A percentile compares a stretch with the other conserved stretches of the same genome.
These are phyloP conservation scores for Kryphioiulus occultus DNA, from an alignment of 2,888 invertebrate species.

Conservation along the genomic window DNA sequence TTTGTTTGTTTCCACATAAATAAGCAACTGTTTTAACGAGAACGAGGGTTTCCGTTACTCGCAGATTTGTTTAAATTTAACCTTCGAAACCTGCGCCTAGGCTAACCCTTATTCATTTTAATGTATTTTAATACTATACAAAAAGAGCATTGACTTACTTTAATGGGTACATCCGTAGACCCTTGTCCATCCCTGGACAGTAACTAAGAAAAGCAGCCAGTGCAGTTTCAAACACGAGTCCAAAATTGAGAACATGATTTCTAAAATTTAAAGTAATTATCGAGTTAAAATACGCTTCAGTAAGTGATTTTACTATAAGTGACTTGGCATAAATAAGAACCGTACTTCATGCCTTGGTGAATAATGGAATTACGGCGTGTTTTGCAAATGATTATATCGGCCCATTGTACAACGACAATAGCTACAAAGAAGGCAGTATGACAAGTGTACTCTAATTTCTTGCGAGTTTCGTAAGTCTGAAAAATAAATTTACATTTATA, in stretches of 20 bases:
- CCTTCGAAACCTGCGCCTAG: too few species aligned
- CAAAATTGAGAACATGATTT: conserved; percentile 97
- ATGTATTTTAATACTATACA: too few species aligned
- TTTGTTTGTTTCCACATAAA: neutral
- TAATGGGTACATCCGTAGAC: conserved; percentile 95
- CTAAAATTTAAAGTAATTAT: conserved; percentile 58
- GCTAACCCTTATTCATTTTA: too few species aligned
- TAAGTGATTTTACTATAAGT: neutral
- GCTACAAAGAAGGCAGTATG: conserved; percentile 65
- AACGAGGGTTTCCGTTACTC: too few species aligned
- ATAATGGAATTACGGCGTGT: conserved; percentile 64
- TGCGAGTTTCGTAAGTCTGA: conserved; percentile 63
- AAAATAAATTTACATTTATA: neutral
- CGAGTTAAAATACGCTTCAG: neutral
- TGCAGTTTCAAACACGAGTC: conserved; percentile 91
- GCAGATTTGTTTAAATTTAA: too few species aligned
- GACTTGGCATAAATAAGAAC: conserved; percentile 52
- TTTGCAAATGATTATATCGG: conserved; percentile 65
- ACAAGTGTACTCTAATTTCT: conserved; percentile 63
- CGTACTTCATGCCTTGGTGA: conserved; percentile 64
- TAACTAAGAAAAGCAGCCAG: conserved; percentile 96
- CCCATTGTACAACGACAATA: conserved; percentile 65
- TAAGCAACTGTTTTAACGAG: neutral
- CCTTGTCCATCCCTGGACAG: conserved; percentile 97
- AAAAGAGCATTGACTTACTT: conserved; percentile 64